Percentiles rank a stretch among this genome's conserved stretches.
Conservation (phyloP, 2,888 invertebrate genomes). For the Trilocha varians region DNA sequence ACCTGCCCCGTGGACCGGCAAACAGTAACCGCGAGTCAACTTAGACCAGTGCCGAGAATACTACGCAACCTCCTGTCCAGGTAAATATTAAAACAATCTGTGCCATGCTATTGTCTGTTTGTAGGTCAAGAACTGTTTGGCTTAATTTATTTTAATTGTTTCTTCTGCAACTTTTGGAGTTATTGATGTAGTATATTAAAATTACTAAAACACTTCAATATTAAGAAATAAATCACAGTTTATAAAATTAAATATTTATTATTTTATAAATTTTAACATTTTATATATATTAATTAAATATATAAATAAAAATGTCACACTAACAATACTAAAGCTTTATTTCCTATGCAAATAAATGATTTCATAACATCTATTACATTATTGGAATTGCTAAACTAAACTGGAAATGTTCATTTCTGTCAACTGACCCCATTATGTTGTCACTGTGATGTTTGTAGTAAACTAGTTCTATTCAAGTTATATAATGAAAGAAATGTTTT, state of each 20-base stretch:
- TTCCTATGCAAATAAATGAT: background rate
- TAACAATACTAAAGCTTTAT: background rate
- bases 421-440: background rate
- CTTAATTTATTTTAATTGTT: constrained; percentile 22
- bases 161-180: background rate
- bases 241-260: too few species aligned
- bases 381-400: background rate
- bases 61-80: constrained; percentile 91
- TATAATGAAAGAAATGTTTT: background rate
- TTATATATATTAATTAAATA: constrained; percentile 12
- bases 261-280: constrained; percentile 9
- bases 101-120: constrained; percentile 12
- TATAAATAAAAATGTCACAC: too few species aligned
- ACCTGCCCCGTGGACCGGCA: constrained; percentile 96
- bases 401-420: background rate
- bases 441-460: background rate
- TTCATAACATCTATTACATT: background rate
- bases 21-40: constrained; percentile 88
- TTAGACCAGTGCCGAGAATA: constrained; percentile 94
- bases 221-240: too few species aligned
- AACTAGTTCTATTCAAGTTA: background rate
- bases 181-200: background rate
- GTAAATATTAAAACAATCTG: constrained; percentile 44
- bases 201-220: too few species aligned
- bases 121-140: constrained; percentile 28